Percentiles rank a stretch among this genome's conserved stretches.
Evolutionary conservation across 2,888 invertebrate genomes (phyloP).

Genomic region (Macrostomum cliftonense): DNA sequence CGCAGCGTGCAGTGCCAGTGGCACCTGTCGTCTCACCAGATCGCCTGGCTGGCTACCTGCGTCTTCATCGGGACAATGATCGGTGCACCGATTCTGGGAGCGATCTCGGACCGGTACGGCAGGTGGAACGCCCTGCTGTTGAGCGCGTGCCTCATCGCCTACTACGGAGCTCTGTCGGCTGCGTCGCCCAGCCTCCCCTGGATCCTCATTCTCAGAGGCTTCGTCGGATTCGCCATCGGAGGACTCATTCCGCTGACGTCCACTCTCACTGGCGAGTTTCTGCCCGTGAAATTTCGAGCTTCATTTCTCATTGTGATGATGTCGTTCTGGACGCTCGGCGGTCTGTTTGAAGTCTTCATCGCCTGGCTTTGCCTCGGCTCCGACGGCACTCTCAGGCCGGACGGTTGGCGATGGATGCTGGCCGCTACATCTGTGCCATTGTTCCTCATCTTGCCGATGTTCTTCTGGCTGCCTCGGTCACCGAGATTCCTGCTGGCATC

Average conservation of each 20-base stretch:
- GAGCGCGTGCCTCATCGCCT: slow-evolving; percentile 70
- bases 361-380: slow-evolving; percentile 76
- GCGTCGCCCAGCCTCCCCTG: slow-evolving; percentile 75
- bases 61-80: slow-evolving; percentile 93
- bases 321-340: slow-evolving; percentile 90
- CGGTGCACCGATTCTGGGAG: slow-evolving; percentile 84
- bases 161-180: slow-evolving; percentile 71
- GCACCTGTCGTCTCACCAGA: slow-evolving; percentile 71
- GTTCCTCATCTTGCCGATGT: slow-evolving; percentile 47
- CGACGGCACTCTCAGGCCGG: slow-evolving; percentile 43
- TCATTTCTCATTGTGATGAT: slow-evolving; percentile 33
- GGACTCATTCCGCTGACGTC: slow-evolving; percentile 57
- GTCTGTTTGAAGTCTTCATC: slow-evolving; percentile 72
- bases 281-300: slow-evolving; percentile 75
- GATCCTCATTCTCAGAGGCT: slow-evolving; percentile 67
- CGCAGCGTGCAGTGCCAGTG: slow-evolving; percentile 84
- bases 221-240: slow-evolving; percentile 85
- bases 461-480: slow-evolving; percentile 80
- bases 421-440: slow-evolving; percentile 75
- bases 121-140: slow-evolving; percentile 63
- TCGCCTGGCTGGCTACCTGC: slow-evolving; percentile 72
- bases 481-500: slow-evolving; percentile 68
- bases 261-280: slow-evolving; percentile 80
- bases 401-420: slow-evolving; percentile 70
- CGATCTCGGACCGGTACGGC: slow-evolving; percentile 75